These are phyloP conservation scores for Apistogramma diplotaenia DNA, from an alignment of 2,113 vertebrate genomes.

Conservation along the genomic window DNA sequence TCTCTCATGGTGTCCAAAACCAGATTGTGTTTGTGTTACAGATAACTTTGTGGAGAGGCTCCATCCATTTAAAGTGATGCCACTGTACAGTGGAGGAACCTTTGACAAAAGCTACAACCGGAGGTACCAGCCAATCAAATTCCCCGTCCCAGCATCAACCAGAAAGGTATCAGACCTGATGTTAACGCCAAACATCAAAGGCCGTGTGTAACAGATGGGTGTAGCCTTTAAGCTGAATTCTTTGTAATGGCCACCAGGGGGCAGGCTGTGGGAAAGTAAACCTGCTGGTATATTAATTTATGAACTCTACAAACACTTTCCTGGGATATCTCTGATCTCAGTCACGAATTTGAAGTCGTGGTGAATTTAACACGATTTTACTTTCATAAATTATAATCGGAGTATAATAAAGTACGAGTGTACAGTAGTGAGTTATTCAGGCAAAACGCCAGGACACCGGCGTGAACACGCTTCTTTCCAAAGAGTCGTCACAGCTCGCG, in stretches of 20 bases:
- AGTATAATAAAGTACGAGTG: too few species aligned
- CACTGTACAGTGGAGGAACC: constrained; percentile 75
- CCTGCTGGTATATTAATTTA: neutral
- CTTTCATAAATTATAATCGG: too few species aligned
- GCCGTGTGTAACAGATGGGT: neutral
- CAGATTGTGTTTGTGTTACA: neutral
- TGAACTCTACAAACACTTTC: neutral
- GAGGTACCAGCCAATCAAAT: constrained; percentile 67
- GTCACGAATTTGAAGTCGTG: too few species aligned
- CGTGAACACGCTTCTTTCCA: neutral
- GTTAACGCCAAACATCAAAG: neutral
- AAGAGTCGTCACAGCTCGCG: neutral
- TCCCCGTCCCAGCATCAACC: constrained; percentile 60
- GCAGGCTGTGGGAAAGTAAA: neutral
- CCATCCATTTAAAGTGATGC: constrained; percentile 61
- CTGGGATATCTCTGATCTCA: too few species aligned
- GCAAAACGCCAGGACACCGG: accelerated
- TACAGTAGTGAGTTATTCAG: too few species aligned
- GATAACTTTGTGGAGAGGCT: constrained; percentile 21
- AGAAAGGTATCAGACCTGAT: constrained; percentile 66
- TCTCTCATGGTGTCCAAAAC: too few species aligned
- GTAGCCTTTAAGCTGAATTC: neutral
- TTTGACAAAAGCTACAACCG: constrained; percentile 80
- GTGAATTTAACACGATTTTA: too few species aligned
- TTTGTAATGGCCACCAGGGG: neutral